These are phyloP conservation scores for Brachypalpus laphriformis DNA, from an alignment of 2,888 invertebrate species.

Conservation along the genomic window DNA sequence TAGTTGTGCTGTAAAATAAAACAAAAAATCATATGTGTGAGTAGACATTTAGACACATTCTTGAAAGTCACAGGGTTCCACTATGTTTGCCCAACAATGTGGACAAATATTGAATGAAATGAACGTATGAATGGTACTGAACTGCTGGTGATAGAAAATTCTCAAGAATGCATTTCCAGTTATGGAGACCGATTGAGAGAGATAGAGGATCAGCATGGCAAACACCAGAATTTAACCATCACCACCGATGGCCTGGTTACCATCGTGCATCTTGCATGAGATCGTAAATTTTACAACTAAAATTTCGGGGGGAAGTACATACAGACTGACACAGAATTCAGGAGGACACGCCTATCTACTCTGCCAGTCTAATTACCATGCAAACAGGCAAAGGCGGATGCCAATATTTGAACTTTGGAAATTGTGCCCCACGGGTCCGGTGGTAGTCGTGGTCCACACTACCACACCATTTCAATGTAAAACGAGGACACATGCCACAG, in stretches of 20 bases:
- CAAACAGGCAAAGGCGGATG: conserved; percentile 60
- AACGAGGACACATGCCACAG: conserved; percentile 71
- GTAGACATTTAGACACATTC: conserved; percentile 67
- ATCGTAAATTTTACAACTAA: conserved; percentile 19
- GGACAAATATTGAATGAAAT: conserved; percentile 69
- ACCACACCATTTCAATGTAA: conserved; percentile 41
- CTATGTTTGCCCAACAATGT: conserved; percentile 67
- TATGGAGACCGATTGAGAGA: background rate
- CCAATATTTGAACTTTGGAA: conserved; percentile 57
- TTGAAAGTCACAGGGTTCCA: conserved; percentile 62
- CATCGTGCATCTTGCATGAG: conserved; percentile 12
- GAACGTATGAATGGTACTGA: conserved; percentile 43
- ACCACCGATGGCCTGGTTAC: conserved; percentile 49
- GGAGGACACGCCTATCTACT: conserved; percentile 58
- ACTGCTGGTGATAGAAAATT: conserved; percentile 35
- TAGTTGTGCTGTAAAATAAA: conserved; percentile 88
- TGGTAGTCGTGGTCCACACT: conserved; percentile 34
- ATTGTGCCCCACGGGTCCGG: conserved; percentile 12
- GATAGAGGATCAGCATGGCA: conserved; percentile 31
- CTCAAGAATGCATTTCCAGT: conserved; percentile 63
- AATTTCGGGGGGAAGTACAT: conserved; percentile 19
- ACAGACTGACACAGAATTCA: background rate
- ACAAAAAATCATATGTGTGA: conserved; percentile 45
- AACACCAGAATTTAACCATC: conserved; percentile 42
- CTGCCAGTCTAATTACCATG: conserved; percentile 64